Conservation (phyloP, 2,797 vertebrate species). For the Myotis myotis region DNA sequence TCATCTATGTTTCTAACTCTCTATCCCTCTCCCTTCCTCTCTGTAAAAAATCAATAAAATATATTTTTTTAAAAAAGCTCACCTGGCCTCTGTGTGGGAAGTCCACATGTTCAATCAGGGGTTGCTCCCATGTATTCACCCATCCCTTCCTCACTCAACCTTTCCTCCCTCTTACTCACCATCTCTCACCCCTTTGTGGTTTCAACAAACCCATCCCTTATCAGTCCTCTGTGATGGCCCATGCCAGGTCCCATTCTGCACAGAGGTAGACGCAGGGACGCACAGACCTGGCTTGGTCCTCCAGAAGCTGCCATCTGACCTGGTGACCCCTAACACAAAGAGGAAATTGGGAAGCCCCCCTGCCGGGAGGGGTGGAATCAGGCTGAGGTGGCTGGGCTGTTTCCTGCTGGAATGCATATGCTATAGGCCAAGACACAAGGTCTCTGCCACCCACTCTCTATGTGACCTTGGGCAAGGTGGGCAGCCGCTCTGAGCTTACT, state of each 20-base stretch:
- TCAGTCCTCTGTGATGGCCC: background rate
- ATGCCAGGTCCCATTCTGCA: background rate
- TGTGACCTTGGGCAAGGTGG: background rate
- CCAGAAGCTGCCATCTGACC: background rate
- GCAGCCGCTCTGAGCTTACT: background rate
- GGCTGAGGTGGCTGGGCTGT: background rate
- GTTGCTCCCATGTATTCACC: fast-evolving
- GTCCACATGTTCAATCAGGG: background rate
- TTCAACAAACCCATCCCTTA: background rate
- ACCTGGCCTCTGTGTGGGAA: background rate
- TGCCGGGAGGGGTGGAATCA: background rate
- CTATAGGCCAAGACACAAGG: background rate
- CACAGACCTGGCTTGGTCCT: background rate
- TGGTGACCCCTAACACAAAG: background rate
- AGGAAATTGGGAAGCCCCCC: background rate
- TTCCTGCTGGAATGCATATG: background rate
- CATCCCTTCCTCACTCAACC: background rate
- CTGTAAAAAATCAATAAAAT: no score
- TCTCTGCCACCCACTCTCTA: background rate
- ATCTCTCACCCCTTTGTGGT: background rate
- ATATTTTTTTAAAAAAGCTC: background rate
- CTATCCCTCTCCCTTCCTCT: no score
- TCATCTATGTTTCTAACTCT: no score
- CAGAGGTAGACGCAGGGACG: background rate
- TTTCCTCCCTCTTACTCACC: background rate